Percentiles rank a stretch among this genome's conserved stretches.
Conservation (phyloP, 1,140 invertebrate species). For the Coenobita brevimanus region DNA sequence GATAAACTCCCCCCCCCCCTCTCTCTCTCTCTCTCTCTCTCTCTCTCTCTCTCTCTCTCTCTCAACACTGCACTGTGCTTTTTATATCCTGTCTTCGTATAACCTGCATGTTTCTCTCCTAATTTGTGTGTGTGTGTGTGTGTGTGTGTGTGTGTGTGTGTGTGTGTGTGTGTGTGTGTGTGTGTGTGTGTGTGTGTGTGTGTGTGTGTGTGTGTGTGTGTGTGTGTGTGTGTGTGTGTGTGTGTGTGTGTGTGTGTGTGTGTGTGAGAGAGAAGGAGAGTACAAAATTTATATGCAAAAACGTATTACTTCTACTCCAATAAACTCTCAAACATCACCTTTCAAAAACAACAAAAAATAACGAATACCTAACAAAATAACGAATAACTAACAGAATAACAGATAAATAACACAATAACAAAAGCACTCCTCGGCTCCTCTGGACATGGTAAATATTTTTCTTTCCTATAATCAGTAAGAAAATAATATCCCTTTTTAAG, state of each 20-base stretch:
- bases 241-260: constrained; percentile 5
- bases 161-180: not conserved
- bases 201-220: not conserved
- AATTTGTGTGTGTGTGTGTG: too few relatives aligned
- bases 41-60: not conserved
- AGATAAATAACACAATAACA: too few relatives aligned
- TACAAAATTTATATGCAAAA: not conserved
- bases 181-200: not conserved
- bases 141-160: not conserved
- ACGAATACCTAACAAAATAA: too few relatives aligned
- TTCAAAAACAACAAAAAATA: too few relatives aligned
- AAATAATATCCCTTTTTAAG: too few relatives aligned
- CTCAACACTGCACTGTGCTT: not conserved
- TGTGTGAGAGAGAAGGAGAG: not conserved
- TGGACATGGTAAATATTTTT: too few relatives aligned
- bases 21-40: not conserved
- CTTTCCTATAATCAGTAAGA: too few relatives aligned
- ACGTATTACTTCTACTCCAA: not conserved
- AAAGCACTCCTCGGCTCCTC: too few relatives aligned
- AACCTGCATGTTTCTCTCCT: too few relatives aligned
- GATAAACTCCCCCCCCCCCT: not conserved
- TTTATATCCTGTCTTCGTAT: too few relatives aligned
- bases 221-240: constrained; percentile 17
- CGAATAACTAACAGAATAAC: too few relatives aligned
- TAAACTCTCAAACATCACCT: too few relatives aligned